These are phyloP conservation scores for Augiades crinisus DNA, from an alignment of 2,888 invertebrate genomes.

Conservation along the genomic window DNA sequence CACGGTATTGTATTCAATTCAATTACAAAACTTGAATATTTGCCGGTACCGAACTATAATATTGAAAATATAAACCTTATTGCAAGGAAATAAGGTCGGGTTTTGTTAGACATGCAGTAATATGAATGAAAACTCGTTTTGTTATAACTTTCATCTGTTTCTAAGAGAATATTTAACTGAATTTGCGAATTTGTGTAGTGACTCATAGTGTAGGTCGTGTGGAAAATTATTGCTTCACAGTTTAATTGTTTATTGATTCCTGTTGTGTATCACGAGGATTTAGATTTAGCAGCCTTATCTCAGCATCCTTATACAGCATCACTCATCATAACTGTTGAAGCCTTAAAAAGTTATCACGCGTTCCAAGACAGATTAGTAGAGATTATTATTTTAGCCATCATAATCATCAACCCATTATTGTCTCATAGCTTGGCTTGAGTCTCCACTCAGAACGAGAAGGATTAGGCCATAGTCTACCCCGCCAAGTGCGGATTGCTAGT, in stretches of 20 bases:
- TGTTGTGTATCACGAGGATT: too few species aligned
- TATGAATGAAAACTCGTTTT: neutral
- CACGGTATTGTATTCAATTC: slow-evolving; percentile 54
- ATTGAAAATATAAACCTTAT: slow-evolving; percentile 1
- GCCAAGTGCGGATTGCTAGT: too few species aligned
- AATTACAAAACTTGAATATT: slow-evolving; percentile 34
- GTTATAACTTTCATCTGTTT: slow-evolving; percentile 21
- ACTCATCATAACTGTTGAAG: too few species aligned
- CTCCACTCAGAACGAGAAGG: too few species aligned
- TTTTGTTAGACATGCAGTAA: neutral
- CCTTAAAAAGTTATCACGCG: too few species aligned
- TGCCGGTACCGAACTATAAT: neutral
- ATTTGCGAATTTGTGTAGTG: slow-evolving; percentile 50
- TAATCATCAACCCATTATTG: too few species aligned
- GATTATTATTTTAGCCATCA: too few species aligned
- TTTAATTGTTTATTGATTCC: slow-evolving; percentile 44
- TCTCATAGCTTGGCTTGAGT: too few species aligned
- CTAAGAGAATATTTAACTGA: slow-evolving; percentile 25
- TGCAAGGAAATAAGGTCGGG: slow-evolving; percentile 4
- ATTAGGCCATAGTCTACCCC: too few species aligned
- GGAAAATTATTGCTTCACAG: slow-evolving; percentile 53
- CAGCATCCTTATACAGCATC: too few species aligned
- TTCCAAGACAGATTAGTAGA: too few species aligned
- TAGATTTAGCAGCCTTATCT: too few species aligned
- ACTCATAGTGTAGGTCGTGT: slow-evolving; percentile 50